These are phyloP conservation scores for Sepioteuthis lessoniana DNA, from an alignment of 2,888 invertebrate species.

Conservation along the genomic window DNA sequence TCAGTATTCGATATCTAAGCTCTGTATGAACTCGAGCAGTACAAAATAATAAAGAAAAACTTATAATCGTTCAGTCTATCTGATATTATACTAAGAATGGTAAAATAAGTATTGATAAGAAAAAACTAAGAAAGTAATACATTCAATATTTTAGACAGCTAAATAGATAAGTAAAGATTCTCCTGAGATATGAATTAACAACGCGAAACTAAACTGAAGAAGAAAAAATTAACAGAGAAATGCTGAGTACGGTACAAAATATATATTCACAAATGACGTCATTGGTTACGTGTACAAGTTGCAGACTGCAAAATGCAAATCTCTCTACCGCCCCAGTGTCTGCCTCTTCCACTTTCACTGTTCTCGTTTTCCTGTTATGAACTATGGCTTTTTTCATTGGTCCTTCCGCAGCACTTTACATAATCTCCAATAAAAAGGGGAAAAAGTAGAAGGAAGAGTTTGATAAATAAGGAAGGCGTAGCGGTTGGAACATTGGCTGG, in stretches of 20 bases:
- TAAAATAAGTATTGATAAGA: background rate
- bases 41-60: background rate
- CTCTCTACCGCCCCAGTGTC: background rate
- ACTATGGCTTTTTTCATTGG: background rate
- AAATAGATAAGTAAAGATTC: background rate
- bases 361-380: background rate
- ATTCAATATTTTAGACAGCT: background rate
- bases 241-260: background rate
- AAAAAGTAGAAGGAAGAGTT: background rate
- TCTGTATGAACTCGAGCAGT: background rate
- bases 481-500: background rate
- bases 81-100: background rate
- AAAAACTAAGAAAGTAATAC: background rate
- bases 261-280: slow-evolving; percentile 33
- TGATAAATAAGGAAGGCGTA: background rate
- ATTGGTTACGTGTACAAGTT: background rate
- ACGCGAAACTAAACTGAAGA: background rate
- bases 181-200: background rate
- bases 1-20: background rate
- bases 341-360: background rate
- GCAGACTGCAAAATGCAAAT: background rate
- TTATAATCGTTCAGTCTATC: background rate
- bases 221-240: background rate
- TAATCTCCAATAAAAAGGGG: background rate
- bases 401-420: background rate